phyloP scores from a whole-genome alignment of 1,140 invertebrate species.

The Gonioctena quinquepunctata region DNA sequence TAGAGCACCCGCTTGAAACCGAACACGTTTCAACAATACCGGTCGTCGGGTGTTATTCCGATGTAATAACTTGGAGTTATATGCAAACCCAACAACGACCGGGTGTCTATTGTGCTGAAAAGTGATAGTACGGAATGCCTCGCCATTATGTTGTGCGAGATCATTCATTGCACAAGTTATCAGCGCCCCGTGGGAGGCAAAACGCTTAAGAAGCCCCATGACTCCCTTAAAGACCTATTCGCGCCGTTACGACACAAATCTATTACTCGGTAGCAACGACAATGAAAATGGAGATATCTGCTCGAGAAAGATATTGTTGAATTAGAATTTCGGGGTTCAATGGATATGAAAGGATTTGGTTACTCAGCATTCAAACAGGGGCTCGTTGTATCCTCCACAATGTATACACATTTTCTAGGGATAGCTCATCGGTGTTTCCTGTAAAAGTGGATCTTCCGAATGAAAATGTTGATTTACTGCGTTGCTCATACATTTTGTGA shows the following conservation, averaged over 20 bases:
- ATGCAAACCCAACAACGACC: background rate
- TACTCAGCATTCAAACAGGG: background rate
- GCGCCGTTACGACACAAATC: background rate
- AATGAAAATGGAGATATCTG: background rate
- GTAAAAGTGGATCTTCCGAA: background rate
- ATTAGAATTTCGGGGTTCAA: background rate
- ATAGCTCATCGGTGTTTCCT: background rate
- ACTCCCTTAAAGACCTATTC: background rate
- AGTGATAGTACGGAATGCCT: background rate
- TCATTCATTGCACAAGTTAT: background rate
- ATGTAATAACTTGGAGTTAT: background rate
- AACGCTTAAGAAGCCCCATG: background rate
- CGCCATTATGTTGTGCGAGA: background rate
- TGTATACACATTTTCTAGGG: background rate
- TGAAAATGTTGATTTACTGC: background rate
- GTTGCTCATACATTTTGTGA: background rate
- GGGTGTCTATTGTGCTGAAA: background rate
- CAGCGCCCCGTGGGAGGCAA: background rate
- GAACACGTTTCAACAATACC: background rate
- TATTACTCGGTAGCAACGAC: background rate
- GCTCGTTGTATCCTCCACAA: background rate
- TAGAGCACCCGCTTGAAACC: background rate
- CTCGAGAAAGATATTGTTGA: background rate
- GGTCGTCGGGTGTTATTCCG: background rate
- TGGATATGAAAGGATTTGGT: background rate